A percentile compares a stretch with the other conserved stretches of the same genome.
phyloP scores from a whole-genome alignment of 2,797 vertebrate species.

The Manis javanica region DNA sequence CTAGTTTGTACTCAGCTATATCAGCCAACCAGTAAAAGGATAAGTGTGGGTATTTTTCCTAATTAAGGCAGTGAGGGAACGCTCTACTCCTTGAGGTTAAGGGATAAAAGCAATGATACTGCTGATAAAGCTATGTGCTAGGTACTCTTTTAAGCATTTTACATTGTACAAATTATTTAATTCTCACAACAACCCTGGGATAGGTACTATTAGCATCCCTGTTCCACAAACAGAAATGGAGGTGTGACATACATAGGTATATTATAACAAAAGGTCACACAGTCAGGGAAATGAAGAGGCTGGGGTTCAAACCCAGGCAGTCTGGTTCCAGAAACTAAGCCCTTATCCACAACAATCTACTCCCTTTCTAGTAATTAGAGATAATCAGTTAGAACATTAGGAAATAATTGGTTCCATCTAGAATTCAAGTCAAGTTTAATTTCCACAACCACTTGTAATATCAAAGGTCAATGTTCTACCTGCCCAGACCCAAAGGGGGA shows the following conservation, averaged over 20 bases:
- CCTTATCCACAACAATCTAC: not conserved
- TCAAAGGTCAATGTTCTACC: conserved; percentile 17
- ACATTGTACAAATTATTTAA: not conserved
- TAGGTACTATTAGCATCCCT: not conserved
- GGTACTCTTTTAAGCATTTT: not conserved
- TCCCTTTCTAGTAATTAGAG: conserved; percentile 36
- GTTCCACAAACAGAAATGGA: not conserved
- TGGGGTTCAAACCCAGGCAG: not conserved
- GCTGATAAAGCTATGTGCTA: not conserved
- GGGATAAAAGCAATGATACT: not conserved
- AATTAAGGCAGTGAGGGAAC: conserved; percentile 32
- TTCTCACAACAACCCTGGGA: not conserved
- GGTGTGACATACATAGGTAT: not conserved
- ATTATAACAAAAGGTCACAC: not conserved
- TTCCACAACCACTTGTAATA: conserved; percentile 35
- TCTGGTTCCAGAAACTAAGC: not conserved
- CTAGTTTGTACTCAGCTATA: not conserved
- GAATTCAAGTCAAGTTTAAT: conserved; percentile 52
- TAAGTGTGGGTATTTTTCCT: not conserved
- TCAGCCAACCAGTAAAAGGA: not conserved
- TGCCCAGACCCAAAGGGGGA: conserved; percentile 11
- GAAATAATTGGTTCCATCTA: conserved; percentile 24
- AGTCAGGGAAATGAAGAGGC: not conserved
- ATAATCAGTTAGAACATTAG: conserved; percentile 22
- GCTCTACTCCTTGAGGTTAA: not conserved